A percentile compares a stretch with the other conserved stretches of the same genome.
Evolutionary conservation across 2,113 vertebrate species (phyloP).

Genomic region (Mola mola): DNA sequence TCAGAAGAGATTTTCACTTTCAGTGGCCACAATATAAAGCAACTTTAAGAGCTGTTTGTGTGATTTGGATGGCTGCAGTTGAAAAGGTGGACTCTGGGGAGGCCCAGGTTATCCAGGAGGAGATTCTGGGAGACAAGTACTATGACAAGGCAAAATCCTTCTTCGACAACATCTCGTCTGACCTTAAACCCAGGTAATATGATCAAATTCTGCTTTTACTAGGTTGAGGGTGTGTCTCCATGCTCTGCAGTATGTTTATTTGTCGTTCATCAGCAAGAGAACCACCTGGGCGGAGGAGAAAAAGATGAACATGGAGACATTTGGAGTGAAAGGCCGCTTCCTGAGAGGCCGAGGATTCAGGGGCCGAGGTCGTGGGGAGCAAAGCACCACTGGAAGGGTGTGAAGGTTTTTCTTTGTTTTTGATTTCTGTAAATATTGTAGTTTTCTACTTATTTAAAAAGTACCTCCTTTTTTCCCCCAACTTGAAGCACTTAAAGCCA

Average conservation of each 20-base stretch:
- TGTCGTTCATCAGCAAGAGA: slow-evolving; percentile 79
- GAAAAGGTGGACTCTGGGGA: slow-evolving; percentile 86
- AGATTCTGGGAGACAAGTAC: slow-evolving; percentile 86
- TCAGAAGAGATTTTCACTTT: neutral
- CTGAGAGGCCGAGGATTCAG: slow-evolving; percentile 91
- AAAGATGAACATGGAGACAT: slow-evolving; percentile 96
- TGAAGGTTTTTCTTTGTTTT: slow-evolving; percentile 43
- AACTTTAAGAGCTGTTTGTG: accelerated
- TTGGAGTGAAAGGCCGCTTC: slow-evolving; percentile 92
- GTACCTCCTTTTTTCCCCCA: slow-evolving; percentile 25
- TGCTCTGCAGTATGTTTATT: neutral
- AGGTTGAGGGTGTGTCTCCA: neutral
- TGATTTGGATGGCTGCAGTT: slow-evolving; percentile 18
- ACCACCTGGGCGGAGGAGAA: slow-evolving; percentile 97
- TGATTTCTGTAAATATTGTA: slow-evolving; percentile 62
- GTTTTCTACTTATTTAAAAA: slow-evolving; percentile 67
- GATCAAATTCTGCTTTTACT: accelerated
- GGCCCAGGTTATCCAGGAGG: slow-evolving; percentile 49
- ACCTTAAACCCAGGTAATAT: slow-evolving; percentile 89
- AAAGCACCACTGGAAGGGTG: slow-evolving; percentile 82
- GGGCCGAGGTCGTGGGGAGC: slow-evolving; percentile 86
- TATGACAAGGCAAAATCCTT: slow-evolving; percentile 97
- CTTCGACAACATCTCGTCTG: slow-evolving; percentile 97
- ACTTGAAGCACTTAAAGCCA: slow-evolving; percentile 5
- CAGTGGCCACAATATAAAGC: neutral